Evolutionary conservation across 2,888 invertebrate genomes (phyloP).

Genomic region (Cryptus viduatorius): DNA sequence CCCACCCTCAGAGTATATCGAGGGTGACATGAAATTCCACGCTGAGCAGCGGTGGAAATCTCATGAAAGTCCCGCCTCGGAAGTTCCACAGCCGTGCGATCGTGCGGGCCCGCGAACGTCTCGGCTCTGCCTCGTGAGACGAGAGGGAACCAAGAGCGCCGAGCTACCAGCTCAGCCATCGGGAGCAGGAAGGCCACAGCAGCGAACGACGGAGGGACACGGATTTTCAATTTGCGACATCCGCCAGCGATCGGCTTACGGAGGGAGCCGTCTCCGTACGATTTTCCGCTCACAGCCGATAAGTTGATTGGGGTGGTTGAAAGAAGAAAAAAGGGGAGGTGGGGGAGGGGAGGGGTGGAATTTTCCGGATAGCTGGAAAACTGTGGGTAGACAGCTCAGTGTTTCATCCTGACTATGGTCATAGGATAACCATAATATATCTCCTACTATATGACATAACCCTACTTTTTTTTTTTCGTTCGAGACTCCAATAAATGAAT

Average conservation of each 20-base stretch:
- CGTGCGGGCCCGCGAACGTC: slow-evolving; percentile 56
- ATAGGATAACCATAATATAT: background rate
- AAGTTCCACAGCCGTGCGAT: slow-evolving; percentile 66
- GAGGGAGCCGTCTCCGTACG: slow-evolving; percentile 42
- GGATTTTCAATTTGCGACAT: slow-evolving; percentile 79
- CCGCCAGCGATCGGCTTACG: slow-evolving; percentile 68
- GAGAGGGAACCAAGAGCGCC: slow-evolving; percentile 30
- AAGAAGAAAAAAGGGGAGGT: background rate
- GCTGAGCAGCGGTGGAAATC: slow-evolving; percentile 63
- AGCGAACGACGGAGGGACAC: slow-evolving; percentile 69
- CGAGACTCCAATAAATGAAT: background rate
- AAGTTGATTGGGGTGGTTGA: slow-evolving; percentile 55
- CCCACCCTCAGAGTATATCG: slow-evolving; percentile 56
- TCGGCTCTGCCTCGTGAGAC: slow-evolving; percentile 41
- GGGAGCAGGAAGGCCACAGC: slow-evolving; percentile 38
- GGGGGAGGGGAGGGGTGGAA: background rate
- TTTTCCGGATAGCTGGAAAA: background rate
- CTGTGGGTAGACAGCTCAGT: slow-evolving; percentile 25
- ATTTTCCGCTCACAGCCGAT: slow-evolving; percentile 61
- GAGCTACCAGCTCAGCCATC: slow-evolving; percentile 60
- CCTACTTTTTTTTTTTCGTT: background rate
- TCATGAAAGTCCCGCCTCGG: slow-evolving; percentile 67
- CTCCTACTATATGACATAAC: background rate
- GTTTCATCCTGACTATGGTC: background rate
- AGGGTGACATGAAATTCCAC: slow-evolving; percentile 63